Evolutionary conservation across 2,797 vertebrate genomes (phyloP).

Genomic region (Numenius phaeopus): DNA sequence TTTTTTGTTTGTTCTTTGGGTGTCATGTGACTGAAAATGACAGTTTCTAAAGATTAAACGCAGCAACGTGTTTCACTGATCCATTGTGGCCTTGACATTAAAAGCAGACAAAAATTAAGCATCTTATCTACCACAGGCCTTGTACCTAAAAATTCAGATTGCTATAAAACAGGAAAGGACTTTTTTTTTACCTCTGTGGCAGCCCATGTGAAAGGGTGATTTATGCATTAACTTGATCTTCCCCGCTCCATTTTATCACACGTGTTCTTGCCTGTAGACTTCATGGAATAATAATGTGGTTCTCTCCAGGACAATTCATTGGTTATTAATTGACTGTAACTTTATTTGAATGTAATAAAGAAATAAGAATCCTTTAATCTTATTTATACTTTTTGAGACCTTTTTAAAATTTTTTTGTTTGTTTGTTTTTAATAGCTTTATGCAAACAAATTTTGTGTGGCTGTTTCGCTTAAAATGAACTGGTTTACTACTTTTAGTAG

Average conservation of each 20-base stretch:
- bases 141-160: neutral
- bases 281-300: neutral
- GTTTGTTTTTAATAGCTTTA: neutral
- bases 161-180: neutral
- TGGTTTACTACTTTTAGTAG: conserved; percentile 52
- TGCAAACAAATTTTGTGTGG: neutral
- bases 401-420: neutral
- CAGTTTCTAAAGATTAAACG: conserved; percentile 1
- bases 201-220: neutral
- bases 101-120: conserved; percentile 12
- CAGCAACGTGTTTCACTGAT: neutral
- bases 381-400: neutral
- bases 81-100: conserved; percentile 8
- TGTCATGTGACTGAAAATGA: neutral
- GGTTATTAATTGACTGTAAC: neutral
- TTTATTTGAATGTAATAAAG: neutral
- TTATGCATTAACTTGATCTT: neutral
- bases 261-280: neutral
- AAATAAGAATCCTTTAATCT: neutral
- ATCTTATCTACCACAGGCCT: neutral
- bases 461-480: conserved; percentile 32
- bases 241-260: neutral
- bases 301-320: neutral
- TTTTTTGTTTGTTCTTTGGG: conserved; percentile 8
- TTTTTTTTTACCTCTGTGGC: neutral